A percentile compares a stretch with the other conserved stretches of the same genome.
These are phyloP conservation scores for Chironex yamaguchii DNA, from an alignment of 30 jellyfish, hydroid and myxozoan genomes.

Conservation along the genomic window DNA sequence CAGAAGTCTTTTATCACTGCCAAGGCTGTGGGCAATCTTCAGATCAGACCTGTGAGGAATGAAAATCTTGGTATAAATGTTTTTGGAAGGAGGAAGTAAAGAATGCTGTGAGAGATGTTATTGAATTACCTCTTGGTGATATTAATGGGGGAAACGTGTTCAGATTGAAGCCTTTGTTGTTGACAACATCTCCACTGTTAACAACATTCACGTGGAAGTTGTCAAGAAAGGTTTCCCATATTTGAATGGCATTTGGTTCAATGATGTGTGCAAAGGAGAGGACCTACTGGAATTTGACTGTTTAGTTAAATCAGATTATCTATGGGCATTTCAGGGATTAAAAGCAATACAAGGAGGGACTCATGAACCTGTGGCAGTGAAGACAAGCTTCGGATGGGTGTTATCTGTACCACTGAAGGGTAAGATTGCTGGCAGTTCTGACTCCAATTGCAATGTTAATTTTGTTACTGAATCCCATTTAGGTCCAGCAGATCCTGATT, in stretches of 20 bases:
- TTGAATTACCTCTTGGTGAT: background rate
- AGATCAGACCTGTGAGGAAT: slow-evolving; percentile 60
- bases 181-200: slow-evolving; percentile 7
- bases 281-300: slow-evolving; percentile 15
- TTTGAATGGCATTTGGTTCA: slow-evolving; percentile 5
- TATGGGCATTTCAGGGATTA: slow-evolving; percentile 33
- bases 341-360: slow-evolving; percentile 17
- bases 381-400: slow-evolving; percentile 18
- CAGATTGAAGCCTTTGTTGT: slow-evolving; percentile 53
- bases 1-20: too few species aligned
- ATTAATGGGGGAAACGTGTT: slow-evolving; percentile 2
- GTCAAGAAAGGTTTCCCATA: background rate
- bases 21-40: too few species aligned
- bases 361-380: slow-evolving; percentile 52
- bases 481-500: too few species aligned
- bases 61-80: slow-evolving; percentile 55
- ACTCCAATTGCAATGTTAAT: background rate
- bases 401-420: slow-evolving; percentile 1
- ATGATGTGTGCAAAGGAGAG: slow-evolving; percentile 17
- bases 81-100: slow-evolving; percentile 61
- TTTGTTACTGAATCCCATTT: too few species aligned
- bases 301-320: slow-evolving; percentile 42
- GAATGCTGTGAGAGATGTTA: background rate
- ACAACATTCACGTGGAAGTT: background rate
- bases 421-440: slow-evolving; percentile 1